Base-by-base conservation (phyloP, 2,113 vertebrate genomes). In the Osmerus eperlanus region DNA sequence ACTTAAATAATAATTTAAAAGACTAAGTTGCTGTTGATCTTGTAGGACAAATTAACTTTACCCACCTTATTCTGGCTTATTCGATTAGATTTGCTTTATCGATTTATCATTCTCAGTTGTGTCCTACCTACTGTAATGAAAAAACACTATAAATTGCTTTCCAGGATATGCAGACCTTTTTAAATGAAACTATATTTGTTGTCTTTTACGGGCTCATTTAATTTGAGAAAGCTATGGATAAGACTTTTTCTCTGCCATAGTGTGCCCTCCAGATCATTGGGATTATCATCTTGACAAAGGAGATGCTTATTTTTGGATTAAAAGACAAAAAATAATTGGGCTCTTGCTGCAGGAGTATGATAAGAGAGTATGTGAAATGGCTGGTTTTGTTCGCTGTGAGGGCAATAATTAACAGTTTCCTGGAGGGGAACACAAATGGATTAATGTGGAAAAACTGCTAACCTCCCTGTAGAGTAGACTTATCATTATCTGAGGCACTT, bases 281-380 rank as follows among this genome's bases (percentile, higher is more conserved):
- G 68, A 76, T 80, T 74, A 76, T 68, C 65, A 41, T 67, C 71
- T 74, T 81, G 70, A 76, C 72, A 71, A 78, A 73, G 71, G 15
- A 68, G 59, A 77, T 61, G 72, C 71, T 77, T 75, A 77, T 79
- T 83, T 23, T 47, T 13, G 19, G 32, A 9, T 14, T 59, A 21
- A 59, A 80, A 73, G 63, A 52, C 65, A 70, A 53, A 64, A 71
- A 70, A 58, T 69, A 70, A 70, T 70, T 70, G 15, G 71, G 78
- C 65, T 74, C 55, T 80, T 15, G 68, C 81, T 67, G 65, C 65
- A 73, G 67, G 73, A 76, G 74, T 67, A 65, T 52, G 36, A 72
- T 66, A 47, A 73, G 62, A 66, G 56, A 58, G 69, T 52, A 77
- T 70, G 61, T 18, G 65, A 69, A 55, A 74, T 75, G 60, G 60